Evolutionary conservation across 1,140 invertebrate genomes (phyloP), one percentile per base, ranked within the genome.

Genomic region (Drosophila tristis): DNA sequence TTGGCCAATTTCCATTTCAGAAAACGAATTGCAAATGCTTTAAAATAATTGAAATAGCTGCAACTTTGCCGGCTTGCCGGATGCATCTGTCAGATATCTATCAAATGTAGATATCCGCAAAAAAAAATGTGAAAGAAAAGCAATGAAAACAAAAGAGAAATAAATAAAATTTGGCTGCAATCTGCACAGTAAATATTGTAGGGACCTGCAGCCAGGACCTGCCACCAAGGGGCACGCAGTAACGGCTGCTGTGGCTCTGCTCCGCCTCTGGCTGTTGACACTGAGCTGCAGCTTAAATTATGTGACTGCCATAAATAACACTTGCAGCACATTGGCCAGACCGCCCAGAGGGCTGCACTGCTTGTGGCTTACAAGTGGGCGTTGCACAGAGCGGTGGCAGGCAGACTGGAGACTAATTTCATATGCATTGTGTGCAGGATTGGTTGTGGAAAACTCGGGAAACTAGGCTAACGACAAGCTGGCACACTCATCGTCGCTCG

Each of bases 241-340:
- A 44, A 20, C 35, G 35, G 35, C 43, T 31, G 35, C 59, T 54
- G 55, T 20, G 55, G 47, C 48, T 55, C 31, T 62, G 53, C 42
- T 26, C 53, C 31, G 26, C 43, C 35, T 56, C 42, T 56, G 73
- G 76, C 43, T 63, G 61, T 74, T 74, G 67, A 78, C 57, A 73
- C 68, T 73, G 63, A 71, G 77, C 61, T 57, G 78, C 72, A 76
- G 61, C 51, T 81, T 77, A 59, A 82, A 74, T 70, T 68, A 82
- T 82, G 79, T 68, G 68, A 62, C 76, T 74, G 79, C 75, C 65
- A 84, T 86, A 85, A 85, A 85, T 85, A 86, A 80, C 77, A 65
- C 65, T 84, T 64, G 71, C 64, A 62, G 67, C 74, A 70, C 56
- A 53, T 68, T 51, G 63, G 55, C 65, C 59, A 49, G 44, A 55